phyloP scores from a whole-genome alignment of 2,113 vertebrate genomes.

The Arvicanthis niloticus region DNA sequence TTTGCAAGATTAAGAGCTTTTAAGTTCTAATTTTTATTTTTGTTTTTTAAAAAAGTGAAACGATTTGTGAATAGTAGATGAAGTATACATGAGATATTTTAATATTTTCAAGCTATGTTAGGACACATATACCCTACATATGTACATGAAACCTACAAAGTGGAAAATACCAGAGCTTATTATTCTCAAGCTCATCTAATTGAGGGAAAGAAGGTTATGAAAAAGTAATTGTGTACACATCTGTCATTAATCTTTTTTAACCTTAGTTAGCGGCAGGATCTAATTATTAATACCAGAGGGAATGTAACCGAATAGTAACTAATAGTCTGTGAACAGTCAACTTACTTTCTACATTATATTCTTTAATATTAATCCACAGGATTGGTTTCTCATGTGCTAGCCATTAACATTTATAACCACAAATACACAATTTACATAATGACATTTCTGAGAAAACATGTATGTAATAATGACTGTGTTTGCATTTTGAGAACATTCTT shows the following conservation, averaged over 20 bases:
- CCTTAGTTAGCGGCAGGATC: conserved; percentile 80
- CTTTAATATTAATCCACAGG: conserved; percentile 59
- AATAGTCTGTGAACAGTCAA: conserved; percentile 67
- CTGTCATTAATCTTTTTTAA: conserved; percentile 82
- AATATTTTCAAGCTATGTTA: neutral
- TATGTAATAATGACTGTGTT: conserved; percentile 43
- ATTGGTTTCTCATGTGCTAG: conserved; percentile 47
- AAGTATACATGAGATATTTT: neutral
- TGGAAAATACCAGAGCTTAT: conserved; percentile 82
- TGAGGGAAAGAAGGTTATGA: conserved; percentile 70
- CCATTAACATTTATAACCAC: conserved; percentile 45
- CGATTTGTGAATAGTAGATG: neutral
- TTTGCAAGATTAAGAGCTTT: conserved; percentile 27
- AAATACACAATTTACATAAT: conserved; percentile 26
- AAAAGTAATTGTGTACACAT: conserved; percentile 80
- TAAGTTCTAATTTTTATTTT: neutral
- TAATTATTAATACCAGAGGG: conserved; percentile 77
- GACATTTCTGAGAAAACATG: conserved; percentile 48
- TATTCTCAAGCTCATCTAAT: conserved; percentile 74
- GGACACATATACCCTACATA: conserved; percentile 28
- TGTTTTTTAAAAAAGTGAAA: neutral
- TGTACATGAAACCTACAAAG: conserved; percentile 52
- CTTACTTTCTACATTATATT: conserved; percentile 64
- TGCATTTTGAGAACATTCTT: conserved; percentile 37
- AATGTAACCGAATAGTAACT: conserved; percentile 71